Percentiles rank a stretch among this genome's conserved stretches.
Conservation (phyloP, 1,140 invertebrate species). For the Drosophila seguyi region DNA sequence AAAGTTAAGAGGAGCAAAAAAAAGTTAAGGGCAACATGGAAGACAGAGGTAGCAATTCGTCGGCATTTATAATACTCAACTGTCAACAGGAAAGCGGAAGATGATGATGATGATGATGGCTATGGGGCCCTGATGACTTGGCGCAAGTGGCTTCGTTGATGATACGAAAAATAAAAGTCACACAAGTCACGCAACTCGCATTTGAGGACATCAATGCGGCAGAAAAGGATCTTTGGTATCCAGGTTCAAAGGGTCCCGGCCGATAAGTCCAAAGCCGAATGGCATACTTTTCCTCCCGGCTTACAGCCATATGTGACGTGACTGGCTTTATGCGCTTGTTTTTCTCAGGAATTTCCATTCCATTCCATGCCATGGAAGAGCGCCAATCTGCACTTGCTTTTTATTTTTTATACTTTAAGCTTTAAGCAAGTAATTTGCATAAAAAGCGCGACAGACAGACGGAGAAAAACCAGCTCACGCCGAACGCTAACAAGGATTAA, state of each 20-base stretch:
- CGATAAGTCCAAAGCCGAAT: slow-evolving; percentile 50
- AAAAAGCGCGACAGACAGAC: slow-evolving; percentile 62
- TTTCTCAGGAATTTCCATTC: slow-evolving; percentile 27
- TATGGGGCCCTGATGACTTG: slow-evolving; percentile 42
- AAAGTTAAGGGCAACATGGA: slow-evolving; percentile 27
- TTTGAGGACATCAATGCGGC: slow-evolving; percentile 47
- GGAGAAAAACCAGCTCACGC: slow-evolving; percentile 33
- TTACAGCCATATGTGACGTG: slow-evolving; percentile 49
- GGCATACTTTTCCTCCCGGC: slow-evolving; percentile 32
- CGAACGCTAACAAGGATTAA: slow-evolving; percentile 73
- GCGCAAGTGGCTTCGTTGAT: slow-evolving; percentile 66
- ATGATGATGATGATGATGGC: slow-evolving; percentile 17
- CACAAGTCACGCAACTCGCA: slow-evolving; percentile 75
- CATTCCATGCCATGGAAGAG: slow-evolving; percentile 11
- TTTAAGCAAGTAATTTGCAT: slow-evolving; percentile 70
- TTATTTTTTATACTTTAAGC: slow-evolving; percentile 51
- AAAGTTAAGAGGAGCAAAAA: slow-evolving; percentile 14
- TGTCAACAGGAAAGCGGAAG: slow-evolving; percentile 42
- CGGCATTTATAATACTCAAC: slow-evolving; percentile 59
- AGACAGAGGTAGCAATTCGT: slow-evolving; percentile 35
- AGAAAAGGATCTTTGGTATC: slow-evolving; percentile 23
- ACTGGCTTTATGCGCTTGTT: slow-evolving; percentile 40
- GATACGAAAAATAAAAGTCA: slow-evolving; percentile 54
- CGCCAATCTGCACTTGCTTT: slow-evolving; percentile 43
- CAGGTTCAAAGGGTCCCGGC: slow-evolving; percentile 13